A percentile compares a stretch with the other conserved stretches of the same genome.
Conservation (phyloP, 1,140 invertebrate species). For the Bombus vancouverensis region DNA sequence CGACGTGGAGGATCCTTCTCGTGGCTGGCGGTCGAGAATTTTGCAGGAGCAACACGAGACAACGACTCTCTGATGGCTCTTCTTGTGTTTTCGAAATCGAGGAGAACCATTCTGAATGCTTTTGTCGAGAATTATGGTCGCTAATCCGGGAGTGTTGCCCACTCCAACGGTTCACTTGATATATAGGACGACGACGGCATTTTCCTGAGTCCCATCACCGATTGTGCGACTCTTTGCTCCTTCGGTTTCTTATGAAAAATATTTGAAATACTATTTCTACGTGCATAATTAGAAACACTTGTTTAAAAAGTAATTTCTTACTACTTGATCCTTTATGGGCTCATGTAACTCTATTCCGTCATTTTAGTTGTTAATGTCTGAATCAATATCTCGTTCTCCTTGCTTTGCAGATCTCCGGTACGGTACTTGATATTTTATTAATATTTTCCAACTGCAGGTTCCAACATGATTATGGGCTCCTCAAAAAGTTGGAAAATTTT, state of each 20-base stretch:
- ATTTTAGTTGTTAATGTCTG: neutral
- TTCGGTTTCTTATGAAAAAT: slow-evolving; percentile 8
- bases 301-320: neutral
- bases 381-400: neutral
- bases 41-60: slow-evolving; percentile 25
- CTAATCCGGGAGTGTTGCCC: slow-evolving; percentile 70
- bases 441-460: too few relatives aligned
- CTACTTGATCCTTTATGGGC: neutral
- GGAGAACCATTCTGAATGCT: slow-evolving; percentile 42
- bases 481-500: neutral
- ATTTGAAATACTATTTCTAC: slow-evolving; percentile 24
- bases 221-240: neutral
- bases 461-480: too few relatives aligned
- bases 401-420: too few relatives aligned
- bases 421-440: too few relatives aligned
- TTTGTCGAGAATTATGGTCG: slow-evolving; percentile 67
- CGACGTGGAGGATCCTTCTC: neutral
- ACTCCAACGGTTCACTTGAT: slow-evolving; percentile 56
- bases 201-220: slow-evolving; percentile 24
- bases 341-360: neutral
- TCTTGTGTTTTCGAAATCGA: slow-evolving; percentile 52
- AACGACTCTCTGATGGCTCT: neutral
- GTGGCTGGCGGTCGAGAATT: slow-evolving; percentile 32
- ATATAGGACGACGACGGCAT: slow-evolving; percentile 59
- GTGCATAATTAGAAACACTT: neutral